Base-by-base conservation (phyloP, 2,888 invertebrate genomes). In the Agonopterix subpropinquella region DNA sequence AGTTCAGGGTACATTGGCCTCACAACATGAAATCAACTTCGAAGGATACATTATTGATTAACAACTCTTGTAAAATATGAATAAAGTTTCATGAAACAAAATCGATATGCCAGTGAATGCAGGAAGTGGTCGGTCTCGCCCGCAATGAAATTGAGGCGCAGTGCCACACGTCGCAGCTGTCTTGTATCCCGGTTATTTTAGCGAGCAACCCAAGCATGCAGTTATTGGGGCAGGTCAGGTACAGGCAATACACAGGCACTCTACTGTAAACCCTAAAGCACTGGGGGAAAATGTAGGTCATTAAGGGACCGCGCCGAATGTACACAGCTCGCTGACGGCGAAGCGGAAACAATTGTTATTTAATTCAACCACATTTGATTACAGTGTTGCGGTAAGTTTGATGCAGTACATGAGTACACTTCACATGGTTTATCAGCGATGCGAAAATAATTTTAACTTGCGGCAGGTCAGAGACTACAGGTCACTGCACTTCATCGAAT, bases 251-350 rank as follows among this genome's bases (percentile, higher is more conserved):
- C 71, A 73, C 77, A 85, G 78, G 79, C 76, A 81, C 73, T 75
- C 73, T 59, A 75, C 65, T 71, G 79, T 70, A 80, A 82, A 68
- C 79, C 78, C 86, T 86, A 83, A 70, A 82, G 77, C 77, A 71
- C 73, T 71, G 78, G 80, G 85, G 83, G 78, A 61, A 65, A 69
- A 86, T 83, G 67, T 85, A 84, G 84, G 86, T 86, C 86, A 81
- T 78, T 59, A 70, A 77, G 70, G 74, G 77, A 70, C 70, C 70
- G 48, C 57, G 39, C 11, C 42, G 56, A 63, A 59, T 65, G 71
- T 70, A 68, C 67, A 64, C 28, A 28, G 28, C 28, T 28, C 59
- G 67, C 63, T 64, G 57, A 64, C 61, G 57, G 65, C 61, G 54
- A 51, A 63, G 67, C 73, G 73, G 68, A 67, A 73, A 62, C 66